Percentiles rank a stretch among this genome's conserved stretches.
These are phyloP conservation scores for Odontophorus gujanensis DNA, from an alignment of 2,113 vertebrate genomes.

Conservation along the genomic window DNA sequence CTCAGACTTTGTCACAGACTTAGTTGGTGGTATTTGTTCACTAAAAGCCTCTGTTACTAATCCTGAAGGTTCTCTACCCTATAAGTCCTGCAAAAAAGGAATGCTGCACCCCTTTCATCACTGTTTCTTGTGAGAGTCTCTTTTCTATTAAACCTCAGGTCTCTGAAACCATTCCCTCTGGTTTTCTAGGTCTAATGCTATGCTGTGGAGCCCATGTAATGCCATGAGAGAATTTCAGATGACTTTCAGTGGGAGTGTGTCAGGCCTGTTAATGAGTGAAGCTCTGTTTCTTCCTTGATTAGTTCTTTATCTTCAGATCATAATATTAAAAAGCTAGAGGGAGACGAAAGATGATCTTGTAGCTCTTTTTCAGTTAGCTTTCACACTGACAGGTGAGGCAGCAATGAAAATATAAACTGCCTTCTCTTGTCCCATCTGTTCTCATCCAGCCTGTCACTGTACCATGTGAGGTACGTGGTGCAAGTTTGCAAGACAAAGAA, in stretches of 20 bases:
- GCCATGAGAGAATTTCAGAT: conserved; percentile 12
- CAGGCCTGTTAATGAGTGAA: conserved; percentile 25
- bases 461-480: background rate
- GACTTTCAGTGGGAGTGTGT: conserved; percentile 3
- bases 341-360: background rate
- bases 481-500: conserved; percentile 16
- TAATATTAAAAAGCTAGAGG: background rate
- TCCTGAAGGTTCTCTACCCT: background rate
- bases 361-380: background rate
- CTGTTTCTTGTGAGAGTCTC: background rate
- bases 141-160: background rate
- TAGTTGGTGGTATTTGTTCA: background rate
- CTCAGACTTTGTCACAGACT: background rate
- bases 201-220: background rate
- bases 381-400: background rate
- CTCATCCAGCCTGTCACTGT: background rate
- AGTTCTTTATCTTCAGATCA: conserved; percentile 19
- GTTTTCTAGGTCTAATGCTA: background rate
- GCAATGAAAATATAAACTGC: background rate
- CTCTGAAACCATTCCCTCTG: background rate
- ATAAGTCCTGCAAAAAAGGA: background rate
- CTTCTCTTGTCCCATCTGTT: background rate
- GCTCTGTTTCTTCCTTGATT: background rate
- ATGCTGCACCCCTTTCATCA: background rate
- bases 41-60: background rate